phyloP scores from a whole-genome alignment of 2,797 vertebrate genomes.

The Alcedo atthis region DNA sequence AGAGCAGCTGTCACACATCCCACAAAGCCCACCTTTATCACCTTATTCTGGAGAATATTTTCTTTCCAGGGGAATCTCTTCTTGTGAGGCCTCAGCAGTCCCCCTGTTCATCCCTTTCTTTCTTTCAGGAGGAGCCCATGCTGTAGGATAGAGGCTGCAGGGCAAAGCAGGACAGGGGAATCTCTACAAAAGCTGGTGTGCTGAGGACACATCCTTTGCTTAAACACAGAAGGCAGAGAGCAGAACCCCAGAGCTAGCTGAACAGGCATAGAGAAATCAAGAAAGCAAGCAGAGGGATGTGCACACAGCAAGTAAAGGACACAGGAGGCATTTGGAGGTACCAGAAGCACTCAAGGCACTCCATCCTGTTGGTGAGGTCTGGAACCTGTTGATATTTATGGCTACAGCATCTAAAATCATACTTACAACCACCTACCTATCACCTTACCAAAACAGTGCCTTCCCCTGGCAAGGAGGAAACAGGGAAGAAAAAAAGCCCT shows the following conservation, averaged over 20 bases:
- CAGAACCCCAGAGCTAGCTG: background rate
- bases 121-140: background rate
- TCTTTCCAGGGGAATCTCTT: background rate
- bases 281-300: background rate
- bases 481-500: background rate
- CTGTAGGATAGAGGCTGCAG: background rate
- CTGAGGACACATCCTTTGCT: background rate
- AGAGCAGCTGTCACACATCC: background rate
- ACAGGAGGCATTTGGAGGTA: background rate
- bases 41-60: background rate
- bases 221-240: background rate
- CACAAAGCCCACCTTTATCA: background rate
- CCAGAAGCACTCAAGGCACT: background rate
- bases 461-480: background rate
- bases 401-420: background rate
- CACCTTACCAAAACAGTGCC: background rate
- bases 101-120: background rate
- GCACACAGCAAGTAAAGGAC: accelerated
- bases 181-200: background rate
- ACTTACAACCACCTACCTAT: background rate
- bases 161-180: background rate
- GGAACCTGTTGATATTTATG: background rate
- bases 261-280: background rate
- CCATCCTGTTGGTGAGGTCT: background rate
- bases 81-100: background rate